phyloP scores from a whole-genome alignment of 2,797 vertebrate species.

The Platyrinchus mystaceus region DNA sequence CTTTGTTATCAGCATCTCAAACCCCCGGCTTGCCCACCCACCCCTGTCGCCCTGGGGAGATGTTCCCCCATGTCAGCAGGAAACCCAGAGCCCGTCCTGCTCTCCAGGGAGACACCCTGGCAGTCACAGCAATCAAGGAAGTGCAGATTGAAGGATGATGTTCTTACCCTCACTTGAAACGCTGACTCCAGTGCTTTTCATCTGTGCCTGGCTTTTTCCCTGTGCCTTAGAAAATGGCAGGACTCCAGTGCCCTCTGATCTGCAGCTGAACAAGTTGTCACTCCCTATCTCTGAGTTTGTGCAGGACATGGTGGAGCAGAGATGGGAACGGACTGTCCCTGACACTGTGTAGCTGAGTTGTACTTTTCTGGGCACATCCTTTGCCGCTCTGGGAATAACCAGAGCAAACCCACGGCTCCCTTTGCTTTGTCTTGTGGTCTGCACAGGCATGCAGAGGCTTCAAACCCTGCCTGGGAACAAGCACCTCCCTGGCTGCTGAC shows the following conservation, averaged over 20 bases:
- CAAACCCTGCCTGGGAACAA: not conserved
- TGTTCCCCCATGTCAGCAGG: not conserved
- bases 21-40: not conserved
- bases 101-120: not conserved
- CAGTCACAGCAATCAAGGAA: not conserved
- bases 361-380: not conserved
- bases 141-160: not conserved
- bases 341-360: accelerated
- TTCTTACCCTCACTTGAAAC: not conserved
- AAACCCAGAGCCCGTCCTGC: not conserved
- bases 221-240: not conserved
- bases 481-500: accelerated
- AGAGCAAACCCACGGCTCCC: not conserved
- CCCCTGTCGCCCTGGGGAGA: not conserved
- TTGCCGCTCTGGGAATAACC: not conserved
- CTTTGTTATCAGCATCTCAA: not conserved
- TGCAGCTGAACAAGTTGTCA: not conserved
- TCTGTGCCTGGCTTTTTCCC: not conserved
- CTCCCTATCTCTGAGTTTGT: not conserved
- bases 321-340: not conserved
- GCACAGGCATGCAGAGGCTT: not conserved
- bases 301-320: accelerated
- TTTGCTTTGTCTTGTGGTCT: not conserved
- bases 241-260: not conserved
- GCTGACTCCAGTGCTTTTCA: not conserved